Evolutionary conservation across 2,888 invertebrate genomes (phyloP).

Genomic region (Parapristionchus giblindavisi): DNA sequence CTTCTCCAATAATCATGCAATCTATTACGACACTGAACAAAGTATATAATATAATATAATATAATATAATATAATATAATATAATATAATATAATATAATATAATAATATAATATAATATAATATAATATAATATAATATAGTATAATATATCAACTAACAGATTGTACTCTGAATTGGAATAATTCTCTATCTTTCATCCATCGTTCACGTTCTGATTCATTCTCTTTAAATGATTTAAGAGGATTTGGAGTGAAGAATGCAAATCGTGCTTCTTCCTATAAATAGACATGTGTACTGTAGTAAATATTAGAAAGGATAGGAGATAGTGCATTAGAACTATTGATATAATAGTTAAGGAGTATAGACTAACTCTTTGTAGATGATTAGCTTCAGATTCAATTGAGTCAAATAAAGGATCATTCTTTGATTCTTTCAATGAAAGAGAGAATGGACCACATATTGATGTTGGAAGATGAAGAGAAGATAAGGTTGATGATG

Average conservation of each 20-base stretch:
- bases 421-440: neutral
- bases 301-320: neutral
- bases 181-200: slow-evolving; percentile 18
- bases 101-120: too few relatives aligned
- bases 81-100: too few relatives aligned
- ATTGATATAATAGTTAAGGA: neutral
- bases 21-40: slow-evolving; percentile 54
- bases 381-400: slow-evolving; percentile 41
- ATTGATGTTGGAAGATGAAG: neutral
- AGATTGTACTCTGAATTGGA: slow-evolving; percentile 26
- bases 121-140: too few relatives aligned
- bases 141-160: neutral
- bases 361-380: slow-evolving; percentile 35
- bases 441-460: slow-evolving; percentile 17
- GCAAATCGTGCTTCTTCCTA: slow-evolving; percentile 26
- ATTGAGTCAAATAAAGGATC: slow-evolving; percentile 40
- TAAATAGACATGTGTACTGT: neutral
- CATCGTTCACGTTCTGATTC: slow-evolving; percentile 1
- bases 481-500: neutral
- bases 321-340: neutral
- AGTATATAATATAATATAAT: too few relatives aligned
- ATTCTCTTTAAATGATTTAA: slow-evolving; percentile 18
- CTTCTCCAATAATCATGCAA: slow-evolving; percentile 56
- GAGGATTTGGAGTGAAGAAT: slow-evolving; percentile 22
- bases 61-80: too few relatives aligned